Percentiles rank a stretch among this genome's conserved stretches.
Evolutionary conservation across 1,140 invertebrate species (phyloP).

Genomic region (Cephus cinctus): DNA sequence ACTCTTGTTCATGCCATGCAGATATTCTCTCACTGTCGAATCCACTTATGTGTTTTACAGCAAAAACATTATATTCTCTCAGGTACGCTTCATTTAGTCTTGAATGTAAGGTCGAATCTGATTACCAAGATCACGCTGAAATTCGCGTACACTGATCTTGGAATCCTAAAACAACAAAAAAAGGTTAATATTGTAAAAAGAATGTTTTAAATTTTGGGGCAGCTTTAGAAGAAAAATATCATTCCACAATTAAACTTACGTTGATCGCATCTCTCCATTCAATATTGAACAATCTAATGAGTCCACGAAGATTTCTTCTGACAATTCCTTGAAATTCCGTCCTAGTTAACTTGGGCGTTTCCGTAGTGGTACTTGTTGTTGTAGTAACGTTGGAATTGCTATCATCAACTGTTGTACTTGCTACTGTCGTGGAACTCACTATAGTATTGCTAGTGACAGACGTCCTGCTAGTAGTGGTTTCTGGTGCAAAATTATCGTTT

Average conservation of each 20-base stretch:
- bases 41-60: no score
- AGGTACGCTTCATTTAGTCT: no score
- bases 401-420: slow-evolving; percentile 10
- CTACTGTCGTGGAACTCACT: not conserved
- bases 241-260: slow-evolving; percentile 34
- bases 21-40: no score
- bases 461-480: slow-evolving; percentile 24
- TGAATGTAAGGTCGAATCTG: slow-evolving; percentile 40
- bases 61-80: no score
- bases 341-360: slow-evolving; percentile 43
- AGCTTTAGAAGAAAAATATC: not conserved
- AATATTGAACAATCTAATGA: slow-evolving; percentile 54
- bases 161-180: slow-evolving; percentile 42
- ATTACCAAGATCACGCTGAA: slow-evolving; percentile 42
- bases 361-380: slow-evolving; percentile 34
- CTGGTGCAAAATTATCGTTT: slow-evolving; percentile 42
- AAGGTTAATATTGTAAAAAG: slow-evolving; percentile 9
- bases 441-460: not conserved
- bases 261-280: slow-evolving; percentile 56
- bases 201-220: slow-evolving; percentile 2
- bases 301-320: slow-evolving; percentile 51
- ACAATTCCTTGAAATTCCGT: slow-evolving; percentile 39
- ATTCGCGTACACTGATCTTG: slow-evolving; percentile 34
- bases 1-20: no score
- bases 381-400: slow-evolving; percentile 9